A percentile compares a stretch with the other conserved stretches of the same genome.
These are phyloP conservation scores for Nanorana parkeri DNA, from an alignment of 2,113 vertebrate genomes.

Conservation along the genomic window DNA sequence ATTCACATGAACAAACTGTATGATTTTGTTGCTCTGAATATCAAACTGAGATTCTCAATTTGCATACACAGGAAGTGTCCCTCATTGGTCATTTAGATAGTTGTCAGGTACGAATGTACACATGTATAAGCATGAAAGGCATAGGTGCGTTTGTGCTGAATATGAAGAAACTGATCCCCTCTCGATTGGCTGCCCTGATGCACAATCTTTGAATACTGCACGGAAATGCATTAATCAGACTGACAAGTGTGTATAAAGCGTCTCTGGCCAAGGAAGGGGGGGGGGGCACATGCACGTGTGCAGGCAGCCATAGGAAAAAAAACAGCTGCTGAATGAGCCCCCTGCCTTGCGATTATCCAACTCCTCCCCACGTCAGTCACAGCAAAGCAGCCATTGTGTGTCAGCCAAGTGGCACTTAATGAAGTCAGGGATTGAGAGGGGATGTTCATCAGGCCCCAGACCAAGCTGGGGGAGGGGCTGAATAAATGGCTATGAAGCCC, in stretches of 20 bases:
- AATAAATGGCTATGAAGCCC: conserved; percentile 35
- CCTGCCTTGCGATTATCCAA: conserved; percentile 12
- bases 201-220: conserved; percentile 14
- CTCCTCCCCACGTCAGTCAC: conserved; percentile 47
- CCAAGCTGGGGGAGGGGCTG: conserved; percentile 40
- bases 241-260: conserved; percentile 48
- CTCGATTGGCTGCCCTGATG: not conserved
- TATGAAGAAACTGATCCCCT: not conserved
- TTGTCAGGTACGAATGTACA: not conserved
- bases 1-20: no score
- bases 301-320: not conserved
- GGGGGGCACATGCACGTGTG: conserved; percentile 18
- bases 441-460: conserved; percentile 46
- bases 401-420: conserved; percentile 58
- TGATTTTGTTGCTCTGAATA: not conserved
- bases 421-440: conserved; percentile 56
- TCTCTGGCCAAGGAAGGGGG: not conserved
- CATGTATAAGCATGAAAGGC: not conserved
- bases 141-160: not conserved
- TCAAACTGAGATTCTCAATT: not conserved
- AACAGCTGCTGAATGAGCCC: conserved; percentile 14
- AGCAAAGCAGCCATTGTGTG: conserved; percentile 50
- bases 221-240: conserved; percentile 46
- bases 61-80: not conserved
- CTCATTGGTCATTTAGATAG: not conserved